A percentile compares a stretch with the other conserved stretches of the same genome.
phyloP scores from a whole-genome alignment of 2,113 vertebrate genomes.

The Tauraco erythrolophus region DNA sequence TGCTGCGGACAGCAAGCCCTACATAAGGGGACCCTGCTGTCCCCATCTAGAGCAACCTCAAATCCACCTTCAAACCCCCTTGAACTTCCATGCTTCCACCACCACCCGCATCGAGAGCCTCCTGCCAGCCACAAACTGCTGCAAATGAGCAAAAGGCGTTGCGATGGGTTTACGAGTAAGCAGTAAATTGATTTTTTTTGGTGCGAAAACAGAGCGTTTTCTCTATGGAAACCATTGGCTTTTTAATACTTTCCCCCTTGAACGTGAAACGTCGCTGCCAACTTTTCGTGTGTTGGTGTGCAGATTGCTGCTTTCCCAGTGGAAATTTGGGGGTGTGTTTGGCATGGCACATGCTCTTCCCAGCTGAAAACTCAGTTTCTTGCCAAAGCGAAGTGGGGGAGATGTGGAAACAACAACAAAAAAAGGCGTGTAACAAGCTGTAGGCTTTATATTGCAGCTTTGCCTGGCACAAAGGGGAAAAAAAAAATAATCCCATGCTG shows the following conservation, averaged over 20 bases:
- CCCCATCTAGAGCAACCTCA: neutral
- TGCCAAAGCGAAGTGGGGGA: constrained; percentile 46
- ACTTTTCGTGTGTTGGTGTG: neutral
- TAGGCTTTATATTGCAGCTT: constrained; percentile 62
- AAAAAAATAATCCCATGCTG: constrained; percentile 1
- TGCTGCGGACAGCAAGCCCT: neutral
- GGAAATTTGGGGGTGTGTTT: constrained; percentile 38
- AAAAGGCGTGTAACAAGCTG: neutral
- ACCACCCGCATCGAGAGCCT: neutral
- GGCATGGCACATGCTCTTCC: constrained; percentile 24
- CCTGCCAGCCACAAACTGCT: neutral
- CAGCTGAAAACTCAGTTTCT: constrained; percentile 40
- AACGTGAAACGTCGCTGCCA: neutral
- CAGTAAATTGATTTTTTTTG: neutral
- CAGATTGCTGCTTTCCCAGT: neutral
- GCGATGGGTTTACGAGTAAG: neutral
- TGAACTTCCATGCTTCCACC: neutral
- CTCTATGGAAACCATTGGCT: neutral
- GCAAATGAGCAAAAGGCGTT: neutral
- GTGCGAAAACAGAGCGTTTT: neutral
- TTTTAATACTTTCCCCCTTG: neutral
- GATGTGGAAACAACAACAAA: neutral
- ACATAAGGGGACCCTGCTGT: neutral
- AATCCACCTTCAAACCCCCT: neutral
- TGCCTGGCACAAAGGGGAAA: constrained; percentile 32